Percentiles rank a stretch among this genome's conserved stretches.
phyloP scores from a whole-genome alignment of 2,888 invertebrate species.

The Caenorhabditis sp. region DNA sequence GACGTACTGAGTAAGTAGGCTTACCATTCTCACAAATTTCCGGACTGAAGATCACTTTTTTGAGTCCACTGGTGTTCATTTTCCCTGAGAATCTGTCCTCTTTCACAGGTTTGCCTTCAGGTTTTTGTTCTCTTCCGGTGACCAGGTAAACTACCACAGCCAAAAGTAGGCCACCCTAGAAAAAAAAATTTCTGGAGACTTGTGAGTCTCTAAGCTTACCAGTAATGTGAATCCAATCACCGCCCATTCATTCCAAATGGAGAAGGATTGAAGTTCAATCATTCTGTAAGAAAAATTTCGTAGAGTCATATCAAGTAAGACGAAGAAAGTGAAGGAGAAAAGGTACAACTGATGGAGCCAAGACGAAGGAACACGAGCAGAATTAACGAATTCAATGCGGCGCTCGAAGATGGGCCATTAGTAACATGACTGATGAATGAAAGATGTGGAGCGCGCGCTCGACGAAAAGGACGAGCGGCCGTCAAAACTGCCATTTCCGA shows the following conservation, averaged over 20 bases:
- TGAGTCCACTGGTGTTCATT: slow-evolving; percentile 28
- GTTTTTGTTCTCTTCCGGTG: neutral
- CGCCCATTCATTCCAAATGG: neutral
- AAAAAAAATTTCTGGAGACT: neutral
- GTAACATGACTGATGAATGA: slow-evolving; percentile 14
- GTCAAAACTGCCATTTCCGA: slow-evolving; percentile 38
- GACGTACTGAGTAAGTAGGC: neutral
- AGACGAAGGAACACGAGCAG: neutral
- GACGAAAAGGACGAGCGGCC: neutral
- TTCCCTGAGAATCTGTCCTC: slow-evolving; percentile 6
- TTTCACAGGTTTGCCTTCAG: neutral
- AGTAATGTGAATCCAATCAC: slow-evolving; percentile 1
- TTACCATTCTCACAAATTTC: slow-evolving; percentile 49
- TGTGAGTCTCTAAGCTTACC: slow-evolving; percentile 14
- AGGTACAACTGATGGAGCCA: neutral
- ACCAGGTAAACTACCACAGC: too few species aligned
- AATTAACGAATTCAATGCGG: slow-evolving; percentile 15
- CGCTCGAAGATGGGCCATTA: neutral
- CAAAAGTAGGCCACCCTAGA: slow-evolving; percentile 15
- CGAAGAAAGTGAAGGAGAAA: neutral
- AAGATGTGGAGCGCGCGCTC: neutral
- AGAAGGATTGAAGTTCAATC: neutral
- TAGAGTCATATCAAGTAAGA: neutral
- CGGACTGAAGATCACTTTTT: slow-evolving; percentile 51
- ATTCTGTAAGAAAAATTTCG: slow-evolving; percentile 13